Evolutionary conservation across 2,113 vertebrate genomes (phyloP).

Genomic region (Cololabis saira): DNA sequence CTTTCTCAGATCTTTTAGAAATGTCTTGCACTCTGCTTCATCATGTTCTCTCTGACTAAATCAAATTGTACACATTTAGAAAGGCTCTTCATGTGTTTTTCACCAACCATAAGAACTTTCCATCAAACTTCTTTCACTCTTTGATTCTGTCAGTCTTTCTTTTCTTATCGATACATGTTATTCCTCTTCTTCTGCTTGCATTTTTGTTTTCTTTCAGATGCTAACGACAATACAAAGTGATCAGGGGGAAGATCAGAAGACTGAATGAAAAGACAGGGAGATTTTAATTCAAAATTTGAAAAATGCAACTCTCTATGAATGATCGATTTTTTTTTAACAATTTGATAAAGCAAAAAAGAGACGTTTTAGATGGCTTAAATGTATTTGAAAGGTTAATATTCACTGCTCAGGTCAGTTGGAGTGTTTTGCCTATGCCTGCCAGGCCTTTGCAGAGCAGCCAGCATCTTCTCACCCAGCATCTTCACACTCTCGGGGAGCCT

Average conservation of each 20-base stretch:
- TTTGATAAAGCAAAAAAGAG: not conserved
- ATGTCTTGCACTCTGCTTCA: not conserved
- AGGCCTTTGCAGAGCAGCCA: constrained; percentile 26
- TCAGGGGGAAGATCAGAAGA: too few relatives aligned
- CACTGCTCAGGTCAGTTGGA: not conserved
- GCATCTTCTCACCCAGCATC: constrained; percentile 61
- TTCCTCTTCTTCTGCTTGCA: not conserved
- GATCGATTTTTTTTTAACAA: too few relatives aligned
- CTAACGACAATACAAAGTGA: not conserved
- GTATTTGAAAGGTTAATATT: not conserved
- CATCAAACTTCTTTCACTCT: not conserved
- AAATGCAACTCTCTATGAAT: too few relatives aligned
- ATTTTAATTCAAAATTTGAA: too few relatives aligned
- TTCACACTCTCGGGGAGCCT: constrained; percentile 17
- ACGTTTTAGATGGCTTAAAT: not conserved
- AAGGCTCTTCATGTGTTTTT: not conserved
- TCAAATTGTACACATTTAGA: constrained; percentile 23
- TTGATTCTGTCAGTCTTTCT: constrained; percentile 1
- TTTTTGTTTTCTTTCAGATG: not conserved
- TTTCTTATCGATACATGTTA: not conserved
- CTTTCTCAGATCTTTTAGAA: constrained; percentile 18
- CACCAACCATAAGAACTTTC: constrained; percentile 6
- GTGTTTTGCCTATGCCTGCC: constrained; percentile 24
- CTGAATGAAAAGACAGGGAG: too few relatives aligned
- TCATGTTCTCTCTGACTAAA: constrained; percentile 2